Evolutionary conservation across 2,113 vertebrate genomes (phyloP), one percentile per base, ranked within the genome.

Genomic region (Camelus bactrianus): DNA sequence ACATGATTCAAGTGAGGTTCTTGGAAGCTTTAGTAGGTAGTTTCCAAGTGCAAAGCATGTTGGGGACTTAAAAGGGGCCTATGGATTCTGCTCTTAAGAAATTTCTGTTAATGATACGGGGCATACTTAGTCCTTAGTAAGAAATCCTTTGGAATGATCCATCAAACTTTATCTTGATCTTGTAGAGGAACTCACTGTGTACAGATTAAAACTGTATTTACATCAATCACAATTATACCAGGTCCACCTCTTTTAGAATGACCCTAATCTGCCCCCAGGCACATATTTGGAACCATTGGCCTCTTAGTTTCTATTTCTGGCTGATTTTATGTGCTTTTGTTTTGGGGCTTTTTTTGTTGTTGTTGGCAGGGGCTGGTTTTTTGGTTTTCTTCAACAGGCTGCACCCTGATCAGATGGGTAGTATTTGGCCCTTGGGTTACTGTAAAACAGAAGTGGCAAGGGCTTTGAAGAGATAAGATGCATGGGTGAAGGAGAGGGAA

Each of bases 191-290:
- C 62, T 88, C 77, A 81, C 35, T 89, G 75, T 48, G 26, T 54
- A 50, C 28, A 65, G 58, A 73, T 76, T 93, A 93, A 96, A 89
- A 65, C 84, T 46, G 19, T 93, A 42, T 3, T 35, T 83, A 81
- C 32, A 91, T 30, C 64, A 48, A 28, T 48, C 6, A 76, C 13
- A 93, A 4, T 88, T 65, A 48, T 52, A 58, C 11, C 5, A 76
- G 48, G 15, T 77, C 28, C 17, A 46, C 30, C 84, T 90, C 80
- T 91, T 13, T 72, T 81, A 90, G n/a, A 94, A 89, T 90, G 28
- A n/a, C 30, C 24, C 8, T 92, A 28, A 48, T 84, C 28, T 86
- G n/a, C 2, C n/a, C 50, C 65, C 11, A 60, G 28, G 87, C 4
- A 62, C 2, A 13, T 48, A 88, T 30, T 85, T 28, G 38, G 42